phyloP scores from a whole-genome alignment of 2,888 invertebrate species.

The Eudemis profundana region DNA sequence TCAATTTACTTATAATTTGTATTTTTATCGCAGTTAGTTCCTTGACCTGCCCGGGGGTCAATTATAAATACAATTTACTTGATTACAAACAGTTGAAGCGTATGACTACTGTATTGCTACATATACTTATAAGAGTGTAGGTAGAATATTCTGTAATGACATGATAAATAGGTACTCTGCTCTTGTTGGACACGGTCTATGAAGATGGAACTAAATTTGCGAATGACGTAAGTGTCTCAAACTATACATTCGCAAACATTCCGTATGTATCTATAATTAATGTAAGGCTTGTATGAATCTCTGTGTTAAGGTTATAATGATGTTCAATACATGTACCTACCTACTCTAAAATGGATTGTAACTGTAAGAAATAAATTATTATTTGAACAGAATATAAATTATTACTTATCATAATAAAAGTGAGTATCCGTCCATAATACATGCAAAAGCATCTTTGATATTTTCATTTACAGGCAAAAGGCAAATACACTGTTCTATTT shows the following conservation, averaged over 20 bases:
- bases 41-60: constrained; percentile 10
- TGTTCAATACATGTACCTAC: constrained; percentile 17
- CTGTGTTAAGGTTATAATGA: constrained; percentile 6
- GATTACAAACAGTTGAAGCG: neutral
- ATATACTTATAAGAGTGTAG: neutral
- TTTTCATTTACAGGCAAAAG: no score
- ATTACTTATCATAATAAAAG: neutral
- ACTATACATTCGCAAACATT: neutral
- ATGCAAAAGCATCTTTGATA: no score
- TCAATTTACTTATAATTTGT: constrained; percentile 1
- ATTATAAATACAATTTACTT: neutral
- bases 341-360: constrained; percentile 15
- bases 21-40: neutral
- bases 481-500: no score
- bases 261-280: neutral
- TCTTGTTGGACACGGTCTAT: constrained; percentile 6
- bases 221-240: constrained; percentile 22
- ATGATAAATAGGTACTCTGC: neutral
- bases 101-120: neutral
- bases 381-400: neutral
- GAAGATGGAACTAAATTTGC: constrained; percentile 5
- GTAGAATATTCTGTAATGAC: constrained; percentile 3
- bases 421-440: no score
- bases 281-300: constrained; percentile 5
- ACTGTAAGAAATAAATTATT: neutral